A percentile compares a stretch with the other conserved stretches of the same genome.
phyloP scores from a whole-genome alignment of 2,797 vertebrate genomes.

The Columba guinea region DNA sequence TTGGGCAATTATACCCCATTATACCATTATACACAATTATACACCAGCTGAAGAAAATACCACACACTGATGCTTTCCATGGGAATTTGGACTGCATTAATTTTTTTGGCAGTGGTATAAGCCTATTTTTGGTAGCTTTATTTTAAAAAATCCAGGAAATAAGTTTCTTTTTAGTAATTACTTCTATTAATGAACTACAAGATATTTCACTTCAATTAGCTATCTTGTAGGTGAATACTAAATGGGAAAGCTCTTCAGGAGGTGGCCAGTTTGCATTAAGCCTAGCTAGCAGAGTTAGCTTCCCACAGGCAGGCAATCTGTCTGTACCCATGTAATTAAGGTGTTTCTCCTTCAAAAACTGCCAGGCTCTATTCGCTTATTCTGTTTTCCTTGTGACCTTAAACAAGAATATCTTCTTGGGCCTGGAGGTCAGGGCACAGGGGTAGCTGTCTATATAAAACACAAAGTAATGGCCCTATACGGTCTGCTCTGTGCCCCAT shows the following conservation, averaged over 20 bases:
- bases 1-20: neutral
- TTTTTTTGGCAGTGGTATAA: slow-evolving; percentile 42
- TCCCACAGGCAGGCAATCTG: neutral
- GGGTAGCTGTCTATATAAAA: neutral
- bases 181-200: slow-evolving; percentile 57
- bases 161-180: slow-evolving; percentile 59
- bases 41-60: slow-evolving; percentile 52
- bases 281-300: neutral
- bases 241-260: neutral
- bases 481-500: neutral
- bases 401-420: neutral
- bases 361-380: neutral
- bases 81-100: slow-evolving; percentile 46
- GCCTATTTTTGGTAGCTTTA: slow-evolving; percentile 68
- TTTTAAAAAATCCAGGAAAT: slow-evolving; percentile 65
- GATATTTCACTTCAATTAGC: slow-evolving; percentile 23
- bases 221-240: neutral
- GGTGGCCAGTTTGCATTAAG: neutral
- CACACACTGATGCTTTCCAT: slow-evolving; percentile 13
- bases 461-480: neutral
- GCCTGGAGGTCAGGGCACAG: neutral
- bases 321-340: neutral
- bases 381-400: neutral
- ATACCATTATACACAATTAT: neutral
- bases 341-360: neutral